Percentiles rank a stretch among this genome's conserved stretches.
Conservation (phyloP, 2,113 vertebrate species). For the Pangasianodon hypophthalmus region DNA sequence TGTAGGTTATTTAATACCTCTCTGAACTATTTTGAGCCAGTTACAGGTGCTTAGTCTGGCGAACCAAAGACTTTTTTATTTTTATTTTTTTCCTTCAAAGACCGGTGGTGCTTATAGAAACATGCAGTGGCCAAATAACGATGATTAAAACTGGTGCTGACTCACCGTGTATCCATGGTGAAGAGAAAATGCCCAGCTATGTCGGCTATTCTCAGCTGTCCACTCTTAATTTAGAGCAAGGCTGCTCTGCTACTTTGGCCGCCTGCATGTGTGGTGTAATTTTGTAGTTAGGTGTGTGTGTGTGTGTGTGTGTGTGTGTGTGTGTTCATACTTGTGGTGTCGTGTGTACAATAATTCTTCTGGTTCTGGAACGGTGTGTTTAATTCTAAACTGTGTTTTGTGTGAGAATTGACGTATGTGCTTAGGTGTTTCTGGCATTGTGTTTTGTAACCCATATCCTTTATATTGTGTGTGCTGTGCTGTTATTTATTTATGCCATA, state of each 20-base stretch:
- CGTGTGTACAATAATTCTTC: background rate
- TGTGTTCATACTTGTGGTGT: background rate
- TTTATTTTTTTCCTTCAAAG: background rate
- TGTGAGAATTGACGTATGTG: constrained; percentile 40
- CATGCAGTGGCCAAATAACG: background rate
- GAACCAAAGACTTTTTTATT: background rate
- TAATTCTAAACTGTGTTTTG: constrained; percentile 33
- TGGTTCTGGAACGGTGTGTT: constrained; percentile 25
- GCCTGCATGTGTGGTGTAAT: constrained; percentile 30
- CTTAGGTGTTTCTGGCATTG: constrained; percentile 31
- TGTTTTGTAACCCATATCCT: constrained; percentile 46
- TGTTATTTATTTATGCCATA: constrained; percentile 34
- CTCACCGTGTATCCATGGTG: background rate
- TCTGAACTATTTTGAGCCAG: background rate
- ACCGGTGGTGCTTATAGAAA: background rate
- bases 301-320: constrained; percentile 15
- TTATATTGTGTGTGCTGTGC: constrained; percentile 33
- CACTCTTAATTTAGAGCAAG: constrained; percentile 22
- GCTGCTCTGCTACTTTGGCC: background rate
- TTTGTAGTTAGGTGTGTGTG: background rate
- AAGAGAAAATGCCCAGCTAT: background rate
- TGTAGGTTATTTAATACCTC: background rate
- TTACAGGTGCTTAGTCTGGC: background rate
- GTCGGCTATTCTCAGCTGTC: constrained; percentile 25
- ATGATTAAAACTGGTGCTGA: background rate